These are phyloP conservation scores for Tylochromis polylepis DNA, from an alignment of 2,113 vertebrate species.

Conservation along the genomic window DNA sequence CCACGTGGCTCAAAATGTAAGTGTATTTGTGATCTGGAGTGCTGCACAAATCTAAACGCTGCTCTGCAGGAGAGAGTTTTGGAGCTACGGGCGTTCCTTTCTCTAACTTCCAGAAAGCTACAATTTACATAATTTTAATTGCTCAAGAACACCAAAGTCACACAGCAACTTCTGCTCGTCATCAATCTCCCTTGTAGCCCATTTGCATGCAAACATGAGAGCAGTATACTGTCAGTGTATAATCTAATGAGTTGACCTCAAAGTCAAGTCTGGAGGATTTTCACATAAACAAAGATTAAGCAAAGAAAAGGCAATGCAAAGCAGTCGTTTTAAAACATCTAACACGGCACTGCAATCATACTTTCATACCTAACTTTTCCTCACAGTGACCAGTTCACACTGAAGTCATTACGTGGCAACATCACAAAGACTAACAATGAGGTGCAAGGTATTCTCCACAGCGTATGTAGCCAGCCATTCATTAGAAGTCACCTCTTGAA, in stretches of 20 bases:
- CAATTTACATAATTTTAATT: not conserved
- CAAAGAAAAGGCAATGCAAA: not conserved
- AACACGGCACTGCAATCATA: not conserved
- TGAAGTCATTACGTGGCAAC: constrained; percentile 15
- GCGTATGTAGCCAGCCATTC: not conserved
- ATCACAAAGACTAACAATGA: constrained; percentile 35
- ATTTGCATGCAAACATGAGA: constrained; percentile 12
- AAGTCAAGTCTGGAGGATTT: not conserved
- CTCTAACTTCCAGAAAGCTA: not conserved
- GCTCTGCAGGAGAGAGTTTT: not conserved
- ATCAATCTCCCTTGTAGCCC: not conserved
- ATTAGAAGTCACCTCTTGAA: not conserved
- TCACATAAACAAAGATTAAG: not conserved
- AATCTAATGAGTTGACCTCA: not conserved
- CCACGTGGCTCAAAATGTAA: not conserved
- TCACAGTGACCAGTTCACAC: not conserved
- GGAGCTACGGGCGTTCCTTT: not conserved
- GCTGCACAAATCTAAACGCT: not conserved
- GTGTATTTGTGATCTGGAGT: not conserved
- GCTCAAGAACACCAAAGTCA: not conserved
- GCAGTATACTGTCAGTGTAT: not conserved
- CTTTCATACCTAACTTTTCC: constrained; percentile 17
- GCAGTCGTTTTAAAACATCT: not conserved
- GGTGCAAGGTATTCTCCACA: not conserved
- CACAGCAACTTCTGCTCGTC: not conserved